Base-by-base conservation (phyloP, 2,888 invertebrate species). In the Agonopterix arenella region DNA sequence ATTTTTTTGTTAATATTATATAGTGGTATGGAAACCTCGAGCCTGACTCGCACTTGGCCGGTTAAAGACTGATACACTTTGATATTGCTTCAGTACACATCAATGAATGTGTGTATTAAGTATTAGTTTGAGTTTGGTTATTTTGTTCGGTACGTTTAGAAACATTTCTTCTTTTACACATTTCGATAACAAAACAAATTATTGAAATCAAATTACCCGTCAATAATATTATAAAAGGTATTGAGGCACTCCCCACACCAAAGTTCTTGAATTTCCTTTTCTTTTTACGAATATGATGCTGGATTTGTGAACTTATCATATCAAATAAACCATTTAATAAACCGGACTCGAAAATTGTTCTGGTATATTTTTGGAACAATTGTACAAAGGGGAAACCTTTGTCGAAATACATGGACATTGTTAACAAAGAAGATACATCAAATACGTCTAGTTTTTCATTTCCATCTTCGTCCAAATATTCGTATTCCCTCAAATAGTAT, bases 241-340 rank as follows among this genome's bases (percentile, higher is more conserved):
- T 40, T 11, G n/a, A n/a, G 11, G 5, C 11, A 40, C 57, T 11
- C 71, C 61, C 52, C 59, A 55, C 36, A 66, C 48, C 2, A 59
- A 56, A 41, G 10, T 28, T 41, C 28, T 41, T 47, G 28, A 41
- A 41, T 5, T 11, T 40, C 11, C 10, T 47, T 8, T 8, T 41
- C 11, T n/a, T 47, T 8, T 3, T n/a, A n/a, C 11, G 18, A 47
- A 40, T 7, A 2, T 18, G 16, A n/a, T 3, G 18, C 8, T 28
- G 11, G 4, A 7, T 28, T 16, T 16, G 3, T 11, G 8, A 1
- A 7, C 13, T 2, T 8, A 43, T 11, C n/a, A 43, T 11, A 3
- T 13, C 8, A 43, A n/a, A 5, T 11, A 11, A 8, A 3, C 11
- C 13, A 13, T n/a, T 13, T 11, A 43, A 43, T 11, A 43, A 8